phyloP scores from a whole-genome alignment of 2,113 vertebrate species.

The Scophthalmus maximus region DNA sequence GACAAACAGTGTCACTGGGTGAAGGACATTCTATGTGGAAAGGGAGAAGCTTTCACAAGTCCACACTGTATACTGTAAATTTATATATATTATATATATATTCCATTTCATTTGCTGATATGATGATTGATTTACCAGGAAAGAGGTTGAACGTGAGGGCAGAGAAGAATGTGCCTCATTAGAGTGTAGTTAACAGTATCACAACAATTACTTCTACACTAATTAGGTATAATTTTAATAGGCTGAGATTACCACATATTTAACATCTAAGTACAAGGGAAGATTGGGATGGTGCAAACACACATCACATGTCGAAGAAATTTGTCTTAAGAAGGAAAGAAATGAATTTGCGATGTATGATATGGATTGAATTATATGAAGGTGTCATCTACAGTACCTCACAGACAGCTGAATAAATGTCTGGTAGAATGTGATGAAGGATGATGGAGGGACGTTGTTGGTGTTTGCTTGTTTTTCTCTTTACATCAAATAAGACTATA shows the following conservation, averaged over 20 bases:
- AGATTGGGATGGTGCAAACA: too few relatives aligned
- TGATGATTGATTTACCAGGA: slow-evolving; percentile 3
- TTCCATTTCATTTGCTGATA: slow-evolving; percentile 2
- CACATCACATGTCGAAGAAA: too few relatives aligned
- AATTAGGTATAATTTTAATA: not conserved
- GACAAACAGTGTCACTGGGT: not conserved
- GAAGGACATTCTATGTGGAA: not conserved
- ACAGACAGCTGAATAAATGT: too few relatives aligned
- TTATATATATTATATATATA: not conserved
- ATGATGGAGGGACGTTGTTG: too few relatives aligned
- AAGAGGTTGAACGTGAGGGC: not conserved
- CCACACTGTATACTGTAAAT: too few relatives aligned
- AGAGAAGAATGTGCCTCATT: slow-evolving; percentile 4
- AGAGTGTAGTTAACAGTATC: not conserved
- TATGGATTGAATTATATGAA: too few relatives aligned
- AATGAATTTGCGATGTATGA: too few relatives aligned
- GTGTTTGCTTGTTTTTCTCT: too few relatives aligned
- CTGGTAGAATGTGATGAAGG: too few relatives aligned
- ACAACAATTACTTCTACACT: not conserved
- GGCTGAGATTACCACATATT: not conserved
- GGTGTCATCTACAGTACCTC: too few relatives aligned
- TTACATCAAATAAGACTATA: too few relatives aligned
- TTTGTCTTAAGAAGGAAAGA: too few relatives aligned
- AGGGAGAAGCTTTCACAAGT: not conserved
- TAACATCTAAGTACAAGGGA: not conserved